Conservation (phyloP, 2,797 vertebrate species). For the Hirundo rustica region DNA sequence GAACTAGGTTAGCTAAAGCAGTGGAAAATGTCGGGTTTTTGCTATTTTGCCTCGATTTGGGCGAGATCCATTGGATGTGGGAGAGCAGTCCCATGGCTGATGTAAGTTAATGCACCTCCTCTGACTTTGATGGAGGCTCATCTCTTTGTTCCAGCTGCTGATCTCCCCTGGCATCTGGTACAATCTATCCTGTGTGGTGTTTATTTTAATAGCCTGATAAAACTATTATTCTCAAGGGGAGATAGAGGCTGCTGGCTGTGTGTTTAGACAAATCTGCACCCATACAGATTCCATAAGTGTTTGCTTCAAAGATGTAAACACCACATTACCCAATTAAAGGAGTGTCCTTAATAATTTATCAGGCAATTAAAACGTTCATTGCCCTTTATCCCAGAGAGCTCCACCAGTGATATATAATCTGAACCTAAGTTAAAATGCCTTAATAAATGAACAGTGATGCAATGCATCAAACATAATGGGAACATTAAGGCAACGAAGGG, state of each 20-base stretch:
- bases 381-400: conserved; percentile 56
- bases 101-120: neutral
- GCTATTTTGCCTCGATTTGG: neutral
- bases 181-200: neutral
- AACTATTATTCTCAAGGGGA: neutral
- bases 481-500: conserved; percentile 62
- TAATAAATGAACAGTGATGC: conserved; percentile 54
- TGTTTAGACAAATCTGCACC: conserved; percentile 25
- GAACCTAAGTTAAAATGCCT: conserved; percentile 42
- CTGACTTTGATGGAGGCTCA: neutral
- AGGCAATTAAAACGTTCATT: conserved; percentile 69
- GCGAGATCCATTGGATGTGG: neutral
- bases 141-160: neutral
- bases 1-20: conserved; percentile 59
- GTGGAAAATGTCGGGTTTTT: conserved; percentile 45
- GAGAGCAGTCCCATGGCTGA: neutral
- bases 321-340: conserved; percentile 65
- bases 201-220: conserved; percentile 33
- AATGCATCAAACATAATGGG: conserved; percentile 67
- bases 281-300: conserved; percentile 32
- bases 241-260: neutral
- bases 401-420: conserved; percentile 25
- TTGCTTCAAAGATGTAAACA: conserved; percentile 64
- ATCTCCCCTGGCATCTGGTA: neutral
- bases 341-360: conserved; percentile 70